These are phyloP conservation scores for Sphecodes monilicornis DNA, from an alignment of 2,888 invertebrate species.

Conservation along the genomic window DNA sequence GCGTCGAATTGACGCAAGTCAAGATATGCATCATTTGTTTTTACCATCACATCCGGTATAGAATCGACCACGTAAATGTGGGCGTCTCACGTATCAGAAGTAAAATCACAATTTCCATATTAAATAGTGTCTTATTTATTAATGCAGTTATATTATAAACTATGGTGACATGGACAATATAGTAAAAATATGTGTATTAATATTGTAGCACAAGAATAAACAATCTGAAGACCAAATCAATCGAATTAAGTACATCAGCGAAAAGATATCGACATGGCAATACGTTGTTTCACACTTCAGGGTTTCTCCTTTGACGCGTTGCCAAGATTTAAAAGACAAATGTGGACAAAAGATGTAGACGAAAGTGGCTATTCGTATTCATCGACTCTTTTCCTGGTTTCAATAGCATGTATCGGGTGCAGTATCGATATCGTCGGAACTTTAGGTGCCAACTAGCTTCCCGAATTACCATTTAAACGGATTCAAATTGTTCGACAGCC, in stretches of 20 bases:
- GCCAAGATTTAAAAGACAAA: background rate
- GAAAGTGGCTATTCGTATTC: constrained; percentile 14
- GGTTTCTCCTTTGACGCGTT: background rate
- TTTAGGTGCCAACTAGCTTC: constrained; percentile 62
- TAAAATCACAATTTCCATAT: too few species aligned
- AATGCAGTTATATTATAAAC: too few species aligned
- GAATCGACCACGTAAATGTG: too few species aligned
- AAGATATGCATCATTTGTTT: too few species aligned
- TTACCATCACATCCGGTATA: too few species aligned
- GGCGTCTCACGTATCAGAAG: too few species aligned
- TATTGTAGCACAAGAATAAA: too few species aligned
- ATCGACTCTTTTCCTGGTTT: constrained; percentile 21
- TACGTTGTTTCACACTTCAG: background rate
- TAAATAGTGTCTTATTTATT: too few species aligned
- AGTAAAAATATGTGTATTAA: background rate
- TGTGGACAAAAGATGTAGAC: background rate
- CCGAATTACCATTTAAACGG: constrained; percentile 72
- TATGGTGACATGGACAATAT: too few species aligned
- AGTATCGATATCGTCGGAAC: constrained; percentile 48
- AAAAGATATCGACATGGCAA: background rate
- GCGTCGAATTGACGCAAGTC: too few species aligned
- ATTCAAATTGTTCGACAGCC: constrained; percentile 63
- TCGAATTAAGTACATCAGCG: background rate
- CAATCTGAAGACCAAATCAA: background rate
- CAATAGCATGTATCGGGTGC: constrained; percentile 36